Percentiles rank a stretch among this genome's conserved stretches.
phyloP scores from a whole-genome alignment of 2,113 vertebrate genomes.

The Micromys minutus region DNA sequence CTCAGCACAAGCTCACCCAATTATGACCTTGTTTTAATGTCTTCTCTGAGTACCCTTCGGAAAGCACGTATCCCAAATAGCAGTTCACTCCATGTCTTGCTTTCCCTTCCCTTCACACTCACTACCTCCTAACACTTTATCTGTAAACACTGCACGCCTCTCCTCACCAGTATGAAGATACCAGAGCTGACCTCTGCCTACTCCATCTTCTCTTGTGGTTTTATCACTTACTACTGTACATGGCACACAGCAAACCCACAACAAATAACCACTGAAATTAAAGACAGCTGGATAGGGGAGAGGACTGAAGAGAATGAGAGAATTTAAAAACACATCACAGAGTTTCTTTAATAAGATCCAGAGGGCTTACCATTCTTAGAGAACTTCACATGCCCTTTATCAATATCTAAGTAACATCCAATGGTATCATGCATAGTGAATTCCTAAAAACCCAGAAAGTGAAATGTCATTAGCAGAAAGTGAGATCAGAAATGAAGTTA shows the following conservation, averaged over 20 bases:
- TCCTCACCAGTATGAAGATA: background rate
- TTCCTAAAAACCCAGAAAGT: constrained; percentile 86
- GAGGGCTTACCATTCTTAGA: constrained; percentile 93
- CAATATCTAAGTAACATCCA: constrained; percentile 94
- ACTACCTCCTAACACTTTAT: background rate
- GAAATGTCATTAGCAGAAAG: constrained; percentile 13
- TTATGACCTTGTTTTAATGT: background rate
- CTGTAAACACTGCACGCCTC: background rate
- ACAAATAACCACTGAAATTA: background rate
- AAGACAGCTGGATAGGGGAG: background rate
- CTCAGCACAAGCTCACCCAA: background rate
- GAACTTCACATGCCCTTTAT: constrained; percentile 92
- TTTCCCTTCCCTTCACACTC: accelerated
- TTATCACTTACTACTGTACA: background rate
- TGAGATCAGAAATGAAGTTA: background rate
- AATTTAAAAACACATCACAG: background rate
- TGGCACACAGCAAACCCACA: background rate
- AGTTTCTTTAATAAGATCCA: background rate
- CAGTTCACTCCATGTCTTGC: background rate
- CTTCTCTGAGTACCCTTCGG: background rate
- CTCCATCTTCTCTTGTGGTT: background rate
- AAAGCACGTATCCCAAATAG: background rate
- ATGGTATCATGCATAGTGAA: constrained; percentile 99
- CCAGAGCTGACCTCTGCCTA: background rate
- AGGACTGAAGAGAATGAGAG: background rate